Evolutionary conservation across 2,113 vertebrate species (phyloP).

Genomic region (Syrrhaptes paradoxus): DNA sequence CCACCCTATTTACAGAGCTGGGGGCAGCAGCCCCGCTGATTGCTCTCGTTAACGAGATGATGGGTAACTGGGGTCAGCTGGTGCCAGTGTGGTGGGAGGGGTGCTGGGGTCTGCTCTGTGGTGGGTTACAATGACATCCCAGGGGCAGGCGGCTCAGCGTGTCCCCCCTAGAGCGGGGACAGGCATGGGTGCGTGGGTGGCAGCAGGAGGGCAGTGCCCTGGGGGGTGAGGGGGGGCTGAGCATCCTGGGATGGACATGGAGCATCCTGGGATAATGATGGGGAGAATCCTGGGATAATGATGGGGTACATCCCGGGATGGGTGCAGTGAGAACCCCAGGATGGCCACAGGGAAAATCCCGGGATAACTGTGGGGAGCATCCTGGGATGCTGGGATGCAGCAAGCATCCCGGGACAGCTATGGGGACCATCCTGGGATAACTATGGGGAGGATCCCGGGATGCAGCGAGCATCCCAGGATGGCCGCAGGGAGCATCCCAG

Average conservation of each 20-base stretch:
- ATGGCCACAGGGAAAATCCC: too few relatives aligned
- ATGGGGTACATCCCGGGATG: too few relatives aligned
- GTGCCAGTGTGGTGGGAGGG: neutral
- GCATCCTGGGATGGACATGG: rapidly evolving
- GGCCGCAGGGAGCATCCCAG: rapidly evolving
- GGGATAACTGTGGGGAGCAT: too few relatives aligned
- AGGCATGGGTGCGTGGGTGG: rapidly evolving
- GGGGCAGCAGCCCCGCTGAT: neutral
- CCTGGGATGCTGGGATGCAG: too few relatives aligned
- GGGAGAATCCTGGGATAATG: rapidly evolving
- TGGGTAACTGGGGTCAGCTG: neutral
- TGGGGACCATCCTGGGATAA: neutral
- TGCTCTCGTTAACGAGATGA: neutral
- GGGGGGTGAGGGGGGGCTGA: rapidly evolving
- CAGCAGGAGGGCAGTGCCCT: neutral
- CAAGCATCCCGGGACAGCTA: neutral
- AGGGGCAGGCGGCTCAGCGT: neutral
- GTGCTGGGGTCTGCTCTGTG: neutral
- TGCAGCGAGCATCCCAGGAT: neutral
- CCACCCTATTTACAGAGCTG: neutral
- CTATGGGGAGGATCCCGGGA: neutral
- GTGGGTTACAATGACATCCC: rapidly evolving
- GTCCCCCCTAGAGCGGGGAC: rapidly evolving
- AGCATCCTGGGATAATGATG: rapidly evolving
- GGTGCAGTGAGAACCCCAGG: too few relatives aligned